Evolutionary conservation across 2,888 invertebrate species (phyloP), one percentile per base, ranked within the genome.

Genomic region (Pinctada fucata): DNA sequence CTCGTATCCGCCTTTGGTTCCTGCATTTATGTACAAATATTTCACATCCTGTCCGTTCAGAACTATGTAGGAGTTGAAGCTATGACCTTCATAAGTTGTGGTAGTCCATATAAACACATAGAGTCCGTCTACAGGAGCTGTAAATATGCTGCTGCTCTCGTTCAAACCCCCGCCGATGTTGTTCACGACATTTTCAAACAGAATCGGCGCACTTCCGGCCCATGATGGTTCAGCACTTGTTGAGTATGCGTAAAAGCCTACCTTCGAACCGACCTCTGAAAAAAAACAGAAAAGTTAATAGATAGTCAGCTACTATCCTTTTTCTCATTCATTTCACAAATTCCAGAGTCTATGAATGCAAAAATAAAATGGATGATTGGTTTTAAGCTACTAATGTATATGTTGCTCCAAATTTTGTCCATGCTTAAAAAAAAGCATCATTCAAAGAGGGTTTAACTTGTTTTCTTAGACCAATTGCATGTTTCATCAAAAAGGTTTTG

Each of bases 1-100:
- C 13, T 58, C 58, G 13, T 58, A 58, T 58, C 58, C 58, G 58
- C 58, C 58, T 58, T 58, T 58, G 58, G 58, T 58, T 58, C 58
- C 58, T 6, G 58, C 58, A 58, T 58, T 58, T 58, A 58, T 6
- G 58, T 58, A 58, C 58, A 58, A 1, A 58, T 58, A 58, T 13
- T 58, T 58, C 8, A 58, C 58, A 58, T 58, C 58, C 58, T 58
- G 58, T 58, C 58, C 58, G 13, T 58, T 58, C 58, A 58, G 58
- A 10, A 58, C 58, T 58, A 58, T 58, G 13, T 58, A 58, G 13
- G 58, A 58, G 13, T 58, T 58, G 13, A 58, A 58, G 13, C 58
- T 58, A 58, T 58, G 58, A 13, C 58, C 58, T 58, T 58, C 58
- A 13, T 58, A 58, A 10, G 58, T 58, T 58, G 58, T 58, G 6